Evolutionary conservation across 1,140 invertebrate genomes (phyloP).

Genomic region (Archivesica marissinica): DNA sequence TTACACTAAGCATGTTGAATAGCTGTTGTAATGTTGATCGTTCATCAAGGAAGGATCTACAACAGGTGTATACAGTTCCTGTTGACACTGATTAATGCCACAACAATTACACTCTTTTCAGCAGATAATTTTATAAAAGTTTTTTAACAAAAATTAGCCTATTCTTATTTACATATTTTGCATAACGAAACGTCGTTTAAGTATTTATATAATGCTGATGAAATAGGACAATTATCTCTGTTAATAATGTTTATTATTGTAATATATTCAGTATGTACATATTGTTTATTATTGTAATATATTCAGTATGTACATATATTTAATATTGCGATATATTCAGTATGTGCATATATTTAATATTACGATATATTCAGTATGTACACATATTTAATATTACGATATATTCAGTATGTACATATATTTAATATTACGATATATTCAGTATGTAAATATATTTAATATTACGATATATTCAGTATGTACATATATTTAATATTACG

Average conservation of each 20-base stretch:
- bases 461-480: too few relatives aligned
- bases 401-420: too few relatives aligned
- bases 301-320: too few relatives aligned
- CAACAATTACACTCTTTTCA: conserved; percentile 2
- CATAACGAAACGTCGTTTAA: background rate
- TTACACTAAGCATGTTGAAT: conserved; percentile 1
- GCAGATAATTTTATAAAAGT: background rate
- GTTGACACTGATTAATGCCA: conserved; percentile 22
- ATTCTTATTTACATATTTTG: conserved; percentile 7
- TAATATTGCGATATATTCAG: too few relatives aligned
- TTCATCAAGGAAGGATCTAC: conserved; percentile 9
- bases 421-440: too few relatives aligned
- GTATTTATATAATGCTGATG: background rate
- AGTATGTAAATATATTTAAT: too few relatives aligned
- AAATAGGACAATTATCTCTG: background rate
- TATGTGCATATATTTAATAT: too few relatives aligned
- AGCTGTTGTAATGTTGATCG: background rate
- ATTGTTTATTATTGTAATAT: too few relatives aligned
- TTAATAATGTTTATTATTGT: background rate
- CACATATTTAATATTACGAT: too few relatives aligned
- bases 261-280: background rate
- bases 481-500: too few relatives aligned
- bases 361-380: too few relatives aligned
- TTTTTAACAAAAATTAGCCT: background rate
- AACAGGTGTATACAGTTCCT: conserved; percentile 16